A percentile compares a stretch with the other conserved stretches of the same genome.
Evolutionary conservation across 2,888 invertebrate species (phyloP).

Genomic region (Lasioglossum figueresi): DNA sequence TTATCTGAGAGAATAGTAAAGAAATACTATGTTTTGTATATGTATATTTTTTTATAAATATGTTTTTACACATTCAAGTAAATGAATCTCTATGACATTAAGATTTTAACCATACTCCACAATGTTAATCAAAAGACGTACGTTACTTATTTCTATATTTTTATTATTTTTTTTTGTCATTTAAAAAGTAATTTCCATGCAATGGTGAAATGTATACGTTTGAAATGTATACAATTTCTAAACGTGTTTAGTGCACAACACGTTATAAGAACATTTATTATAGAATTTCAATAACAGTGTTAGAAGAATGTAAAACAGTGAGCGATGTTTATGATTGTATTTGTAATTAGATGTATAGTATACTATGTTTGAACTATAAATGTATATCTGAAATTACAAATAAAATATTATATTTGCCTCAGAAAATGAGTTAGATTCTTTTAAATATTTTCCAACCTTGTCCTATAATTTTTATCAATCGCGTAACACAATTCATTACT

Average conservation of each 20-base stretch:
- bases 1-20: slow-evolving; percentile 12
- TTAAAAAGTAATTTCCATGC: slow-evolving; percentile 10
- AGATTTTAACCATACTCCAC: slow-evolving; percentile 14
- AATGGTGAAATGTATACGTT: slow-evolving; percentile 37
- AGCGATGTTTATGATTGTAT: slow-evolving; percentile 51
- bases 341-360: slow-evolving; percentile 60
- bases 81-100: slow-evolving; percentile 22
- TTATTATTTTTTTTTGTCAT: slow-evolving; percentile 8
- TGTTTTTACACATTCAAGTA: slow-evolving; percentile 19
- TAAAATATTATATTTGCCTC: slow-evolving; percentile 78
- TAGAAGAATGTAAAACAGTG: slow-evolving; percentile 43
- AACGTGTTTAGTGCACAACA: slow-evolving; percentile 36
- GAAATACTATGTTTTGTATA: not conserved
- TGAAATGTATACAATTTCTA: slow-evolving; percentile 42
- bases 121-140: slow-evolving; percentile 13
- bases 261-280: slow-evolving; percentile 37
- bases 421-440: slow-evolving; percentile 69
- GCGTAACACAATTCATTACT: slow-evolving; percentile 50
- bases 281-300: slow-evolving; percentile 45
- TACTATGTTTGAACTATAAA: slow-evolving; percentile 58
- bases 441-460: slow-evolving; percentile 70
- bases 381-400: slow-evolving; percentile 73
- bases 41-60: slow-evolving; percentile 14
- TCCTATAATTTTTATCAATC: slow-evolving; percentile 50
- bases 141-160: not conserved